A percentile compares a stretch with the other conserved stretches of the same genome.
These are phyloP conservation scores for Cygnus atratus DNA, from an alignment of 2,113 vertebrate species.

Conservation along the genomic window DNA sequence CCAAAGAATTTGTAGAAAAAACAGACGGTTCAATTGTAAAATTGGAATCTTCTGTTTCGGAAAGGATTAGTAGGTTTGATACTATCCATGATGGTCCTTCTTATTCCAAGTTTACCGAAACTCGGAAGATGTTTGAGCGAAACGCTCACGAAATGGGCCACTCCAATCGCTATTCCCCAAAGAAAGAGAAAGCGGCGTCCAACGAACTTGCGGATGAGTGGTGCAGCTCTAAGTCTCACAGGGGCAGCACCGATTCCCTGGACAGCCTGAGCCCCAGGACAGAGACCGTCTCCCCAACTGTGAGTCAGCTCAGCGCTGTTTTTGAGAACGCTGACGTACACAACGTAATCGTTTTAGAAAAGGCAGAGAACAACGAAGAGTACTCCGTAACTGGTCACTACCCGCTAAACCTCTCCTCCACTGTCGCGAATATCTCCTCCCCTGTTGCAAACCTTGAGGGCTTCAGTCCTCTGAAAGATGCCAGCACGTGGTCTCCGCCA, in stretches of 20 bases:
- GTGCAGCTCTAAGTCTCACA: constrained; percentile 86
- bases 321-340: constrained; percentile 89
- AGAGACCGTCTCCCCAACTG: constrained; percentile 92
- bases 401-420: constrained; percentile 72
- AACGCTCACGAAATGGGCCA: constrained; percentile 83
- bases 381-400: constrained; percentile 83
- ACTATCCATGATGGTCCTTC: constrained; percentile 79
- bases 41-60: constrained; percentile 84
- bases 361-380: constrained; percentile 74
- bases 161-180: constrained; percentile 85
- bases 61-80: constrained; percentile 85
- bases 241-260: constrained; percentile 94
- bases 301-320: constrained; percentile 95
- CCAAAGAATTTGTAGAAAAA: constrained; percentile 91
- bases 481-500: constrained; percentile 68
- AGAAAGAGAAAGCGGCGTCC: constrained; percentile 85
- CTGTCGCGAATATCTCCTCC: constrained; percentile 55
- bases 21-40: constrained; percentile 87
- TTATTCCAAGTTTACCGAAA: constrained; percentile 93
- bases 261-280: constrained; percentile 95
- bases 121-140: constrained; percentile 93
- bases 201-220: constrained; percentile 89
- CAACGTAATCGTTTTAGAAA: constrained; percentile 55
- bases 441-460: constrained; percentile 72
- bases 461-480: constrained; percentile 77